These are phyloP conservation scores for Corythoichthys haematopterus DNA, from an alignment of 2,113 vertebrate genomes.

Conservation along the genomic window DNA sequence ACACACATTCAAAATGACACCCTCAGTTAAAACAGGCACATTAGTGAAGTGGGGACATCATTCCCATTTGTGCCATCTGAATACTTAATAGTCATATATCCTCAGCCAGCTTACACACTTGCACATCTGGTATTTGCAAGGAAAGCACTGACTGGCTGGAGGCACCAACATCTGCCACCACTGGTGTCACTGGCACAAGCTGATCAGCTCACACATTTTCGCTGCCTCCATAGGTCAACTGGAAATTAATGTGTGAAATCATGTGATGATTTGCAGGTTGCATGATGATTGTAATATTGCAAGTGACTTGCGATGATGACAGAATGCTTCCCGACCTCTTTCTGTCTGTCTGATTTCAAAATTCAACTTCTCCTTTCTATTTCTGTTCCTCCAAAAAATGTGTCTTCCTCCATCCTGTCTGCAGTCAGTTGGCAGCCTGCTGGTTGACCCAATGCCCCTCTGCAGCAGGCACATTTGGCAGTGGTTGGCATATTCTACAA, in stretches of 20 bases:
- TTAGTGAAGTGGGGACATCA: not conserved
- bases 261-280: not conserved
- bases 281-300: not conserved
- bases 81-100: constrained; percentile 2
- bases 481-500: constrained; percentile 29
- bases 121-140: constrained; percentile 44
- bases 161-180: constrained; percentile 54
- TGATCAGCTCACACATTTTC: constrained; percentile 26
- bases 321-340: not conserved
- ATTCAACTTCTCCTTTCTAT: constrained; percentile 8
- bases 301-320: not conserved
- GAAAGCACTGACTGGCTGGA: constrained; percentile 12
- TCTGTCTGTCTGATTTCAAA: constrained; percentile 4
- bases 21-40: not conserved
- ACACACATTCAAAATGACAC: not conserved
- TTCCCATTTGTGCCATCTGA: not conserved
- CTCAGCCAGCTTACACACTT: constrained; percentile 21
- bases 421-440: constrained; percentile 36
- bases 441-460: constrained; percentile 43
- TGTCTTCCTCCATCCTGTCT: not conserved
- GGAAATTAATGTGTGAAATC: constrained; percentile 5
- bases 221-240: constrained; percentile 3
- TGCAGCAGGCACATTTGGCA: constrained; percentile 36
- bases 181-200: constrained; percentile 32
- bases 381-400: constrained; percentile 1